Conservation (phyloP, 2,797 vertebrate species). For the Cottoperca gobio region DNA sequence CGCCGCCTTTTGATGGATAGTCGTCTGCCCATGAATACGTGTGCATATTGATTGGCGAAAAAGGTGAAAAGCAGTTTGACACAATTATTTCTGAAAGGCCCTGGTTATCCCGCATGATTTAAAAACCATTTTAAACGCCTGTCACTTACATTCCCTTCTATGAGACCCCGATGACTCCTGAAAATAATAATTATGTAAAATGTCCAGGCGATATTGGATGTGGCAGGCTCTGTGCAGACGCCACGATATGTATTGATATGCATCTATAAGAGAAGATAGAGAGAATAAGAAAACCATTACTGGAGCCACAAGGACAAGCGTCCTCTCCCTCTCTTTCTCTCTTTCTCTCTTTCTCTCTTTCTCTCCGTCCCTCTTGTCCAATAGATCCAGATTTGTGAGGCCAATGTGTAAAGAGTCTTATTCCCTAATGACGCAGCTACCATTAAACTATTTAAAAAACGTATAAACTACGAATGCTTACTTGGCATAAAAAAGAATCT, state of each 20-base stretch:
- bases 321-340: conserved; percentile 32
- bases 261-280: conserved; percentile 76
- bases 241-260: conserved; percentile 78
- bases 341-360: conserved; percentile 16
- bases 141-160: conserved; percentile 86
- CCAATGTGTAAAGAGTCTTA: conserved; percentile 3
- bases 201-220: conserved; percentile 82
- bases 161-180: conserved; percentile 83
- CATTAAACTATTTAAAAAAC: conserved; percentile 24
- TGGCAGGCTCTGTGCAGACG: conserved; percentile 73
- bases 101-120: conserved; percentile 85
- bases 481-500: too few relatives aligned
- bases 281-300: conserved; percentile 72
- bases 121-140: conserved; percentile 88
- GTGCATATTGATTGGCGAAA: conserved; percentile 88
- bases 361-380: conserved; percentile 14
- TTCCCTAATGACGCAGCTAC: conserved; percentile 5
- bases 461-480: too few relatives aligned
- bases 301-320: conserved; percentile 54
- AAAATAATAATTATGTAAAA: conserved; percentile 89
- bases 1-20: conserved; percentile 82
- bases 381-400: conserved; percentile 34
- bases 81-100: conserved; percentile 89
- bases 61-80: conserved; percentile 89
- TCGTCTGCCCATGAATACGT: conserved; percentile 84